Evolutionary conservation across 2,888 invertebrate genomes (phyloP).

Genomic region (Tenthredo livida): DNA sequence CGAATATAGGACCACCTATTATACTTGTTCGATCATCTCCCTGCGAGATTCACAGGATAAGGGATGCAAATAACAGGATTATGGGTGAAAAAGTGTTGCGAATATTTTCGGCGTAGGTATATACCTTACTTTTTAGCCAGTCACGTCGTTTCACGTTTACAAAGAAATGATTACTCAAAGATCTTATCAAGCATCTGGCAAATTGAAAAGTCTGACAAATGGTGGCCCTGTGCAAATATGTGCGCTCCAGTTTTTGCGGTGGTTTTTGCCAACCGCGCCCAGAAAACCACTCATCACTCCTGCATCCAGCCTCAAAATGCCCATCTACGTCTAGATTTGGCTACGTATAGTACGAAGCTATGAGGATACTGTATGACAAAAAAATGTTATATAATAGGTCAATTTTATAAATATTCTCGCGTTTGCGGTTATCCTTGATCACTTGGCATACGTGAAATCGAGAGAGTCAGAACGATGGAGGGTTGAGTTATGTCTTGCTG

Average conservation of each 20-base stretch:
- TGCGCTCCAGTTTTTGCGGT: conserved; percentile 11
- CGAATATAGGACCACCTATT: background rate
- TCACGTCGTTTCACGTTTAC: background rate
- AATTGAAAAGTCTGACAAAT: conserved; percentile 42
- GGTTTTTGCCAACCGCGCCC: background rate
- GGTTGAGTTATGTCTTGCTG: background rate
- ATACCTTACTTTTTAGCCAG: background rate
- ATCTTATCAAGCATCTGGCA: conserved; percentile 17
- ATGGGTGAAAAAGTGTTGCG: background rate
- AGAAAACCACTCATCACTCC: background rate
- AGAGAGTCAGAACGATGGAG: background rate
- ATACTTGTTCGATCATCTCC: background rate
- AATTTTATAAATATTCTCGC: background rate
- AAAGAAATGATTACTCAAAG: conserved; percentile 27
- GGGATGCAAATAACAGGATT: background rate
- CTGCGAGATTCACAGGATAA: background rate
- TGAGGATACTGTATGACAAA: background rate
- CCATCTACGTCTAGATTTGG: conserved; percentile 31
- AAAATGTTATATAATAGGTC: background rate
- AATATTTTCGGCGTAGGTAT: background rate
- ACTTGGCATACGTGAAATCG: background rate
- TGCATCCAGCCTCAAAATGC: background rate
- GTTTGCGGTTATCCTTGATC: conserved; percentile 21
- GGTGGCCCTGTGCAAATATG: conserved; percentile 18
- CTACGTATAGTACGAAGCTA: background rate